phyloP scores from a whole-genome alignment of 1,140 invertebrate species.

The Lordiphosa clarofinis region DNA sequence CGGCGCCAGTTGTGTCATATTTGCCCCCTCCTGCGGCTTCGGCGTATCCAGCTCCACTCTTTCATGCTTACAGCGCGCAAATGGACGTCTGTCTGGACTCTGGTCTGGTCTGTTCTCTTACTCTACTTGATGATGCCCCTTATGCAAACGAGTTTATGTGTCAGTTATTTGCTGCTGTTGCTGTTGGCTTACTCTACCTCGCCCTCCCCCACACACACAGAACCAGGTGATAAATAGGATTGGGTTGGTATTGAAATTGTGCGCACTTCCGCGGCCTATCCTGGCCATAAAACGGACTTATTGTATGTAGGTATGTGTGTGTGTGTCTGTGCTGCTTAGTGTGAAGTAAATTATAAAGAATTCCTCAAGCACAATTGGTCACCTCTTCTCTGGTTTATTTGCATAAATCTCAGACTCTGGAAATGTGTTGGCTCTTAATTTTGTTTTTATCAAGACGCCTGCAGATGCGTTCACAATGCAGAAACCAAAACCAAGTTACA shows the following conservation, averaged over 20 bases:
- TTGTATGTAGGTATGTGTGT: conserved; percentile 11
- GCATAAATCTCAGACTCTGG: conserved; percentile 27
- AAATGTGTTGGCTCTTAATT: conserved; percentile 15
- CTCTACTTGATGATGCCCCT: conserved; percentile 30
- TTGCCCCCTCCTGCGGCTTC: conserved; percentile 24
- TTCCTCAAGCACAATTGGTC: conserved; percentile 39
- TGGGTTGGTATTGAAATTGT: conserved; percentile 15
- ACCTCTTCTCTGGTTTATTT: conserved; percentile 25
- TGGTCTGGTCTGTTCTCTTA: conserved; percentile 9
- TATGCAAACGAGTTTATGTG: conserved; percentile 37
- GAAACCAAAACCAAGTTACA: no score
- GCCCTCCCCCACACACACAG: not conserved
- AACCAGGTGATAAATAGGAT: conserved; percentile 24
- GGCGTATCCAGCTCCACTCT: conserved; percentile 18
- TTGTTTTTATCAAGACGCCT: conserved; percentile 35
- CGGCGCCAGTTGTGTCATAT: conserved; percentile 62
- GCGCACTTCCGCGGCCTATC: conserved; percentile 20
- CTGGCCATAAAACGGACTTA: conserved; percentile 30
- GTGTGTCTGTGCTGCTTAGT: conserved; percentile 17
- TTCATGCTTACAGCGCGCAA: conserved; percentile 22
- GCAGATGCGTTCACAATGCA: conserved; percentile 17
- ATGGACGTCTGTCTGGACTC: conserved; percentile 17
- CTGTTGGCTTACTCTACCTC: conserved; percentile 1
- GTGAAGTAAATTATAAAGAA: conserved; percentile 45
- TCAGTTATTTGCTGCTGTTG: conserved; percentile 19